These are phyloP conservation scores for Laterallus jamaicensis DNA, from an alignment of 2,113 vertebrate species.

Conservation along the genomic window DNA sequence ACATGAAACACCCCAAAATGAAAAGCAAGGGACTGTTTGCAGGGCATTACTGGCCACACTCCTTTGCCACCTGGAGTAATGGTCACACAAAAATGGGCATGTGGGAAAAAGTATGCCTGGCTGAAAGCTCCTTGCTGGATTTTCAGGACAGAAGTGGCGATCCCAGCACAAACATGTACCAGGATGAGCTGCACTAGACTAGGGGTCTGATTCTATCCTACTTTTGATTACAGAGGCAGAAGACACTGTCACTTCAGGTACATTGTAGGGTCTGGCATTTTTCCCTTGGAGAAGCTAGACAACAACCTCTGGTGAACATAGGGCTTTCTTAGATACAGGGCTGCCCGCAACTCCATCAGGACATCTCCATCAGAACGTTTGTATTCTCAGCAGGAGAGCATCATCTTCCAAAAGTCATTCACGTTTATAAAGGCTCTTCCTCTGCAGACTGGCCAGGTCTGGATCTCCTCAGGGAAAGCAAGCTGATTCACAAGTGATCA, in stretches of 20 bases:
- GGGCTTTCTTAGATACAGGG: not conserved
- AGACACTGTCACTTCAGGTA: not conserved
- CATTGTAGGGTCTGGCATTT: rapidly evolving
- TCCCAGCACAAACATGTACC: not conserved
- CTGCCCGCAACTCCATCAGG: not conserved
- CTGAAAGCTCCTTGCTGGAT: not conserved
- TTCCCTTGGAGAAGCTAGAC: not conserved
- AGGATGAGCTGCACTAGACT: not conserved
- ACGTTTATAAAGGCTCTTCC: not conserved
- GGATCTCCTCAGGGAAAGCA: not conserved
- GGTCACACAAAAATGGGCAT: not conserved
- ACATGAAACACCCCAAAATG: not conserved
- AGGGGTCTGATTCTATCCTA: not conserved
- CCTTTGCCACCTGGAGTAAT: not conserved
- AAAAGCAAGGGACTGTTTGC: not conserved
- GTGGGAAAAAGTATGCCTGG: not conserved
- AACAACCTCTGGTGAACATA: not conserved
- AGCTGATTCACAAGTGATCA: not conserved
- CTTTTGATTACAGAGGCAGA: not conserved
- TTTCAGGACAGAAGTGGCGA: not conserved
- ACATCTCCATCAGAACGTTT: not conserved
- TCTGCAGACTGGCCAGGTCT: not conserved
- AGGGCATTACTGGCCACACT: not conserved
- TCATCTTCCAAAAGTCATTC: not conserved
- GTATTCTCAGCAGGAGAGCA: not conserved